Percentiles rank a stretch among this genome's conserved stretches.
phyloP scores from a whole-genome alignment of 2,113 vertebrate species.

The Tupaia tana region DNA sequence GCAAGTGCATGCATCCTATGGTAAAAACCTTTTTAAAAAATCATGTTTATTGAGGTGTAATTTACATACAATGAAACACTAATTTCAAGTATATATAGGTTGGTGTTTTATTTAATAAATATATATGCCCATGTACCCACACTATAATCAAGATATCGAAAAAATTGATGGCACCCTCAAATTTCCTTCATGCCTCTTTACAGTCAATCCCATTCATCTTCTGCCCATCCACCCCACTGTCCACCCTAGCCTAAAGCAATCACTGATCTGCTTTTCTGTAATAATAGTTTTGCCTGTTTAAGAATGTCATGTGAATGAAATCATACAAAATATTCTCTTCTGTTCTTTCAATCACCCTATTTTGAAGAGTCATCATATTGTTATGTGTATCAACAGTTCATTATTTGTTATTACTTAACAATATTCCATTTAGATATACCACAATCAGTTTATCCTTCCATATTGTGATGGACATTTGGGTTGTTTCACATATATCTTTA shows the following conservation, averaged over 20 bases:
- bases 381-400: background rate
- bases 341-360: background rate
- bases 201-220: accelerated
- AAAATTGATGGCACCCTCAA: background rate
- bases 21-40: background rate
- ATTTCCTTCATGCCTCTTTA: background rate
- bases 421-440: background rate
- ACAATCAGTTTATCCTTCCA: background rate
- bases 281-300: background rate
- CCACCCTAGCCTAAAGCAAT: background rate
- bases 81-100: background rate
- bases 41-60: background rate
- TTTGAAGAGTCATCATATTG: background rate
- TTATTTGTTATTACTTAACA: background rate
- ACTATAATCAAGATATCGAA: background rate
- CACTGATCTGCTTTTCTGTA: background rate
- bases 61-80: background rate
- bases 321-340: background rate
- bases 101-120: background rate
- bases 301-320: background rate
- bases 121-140: background rate
- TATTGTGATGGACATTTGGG: background rate
- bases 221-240: background rate
- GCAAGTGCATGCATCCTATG: too few relatives aligned
- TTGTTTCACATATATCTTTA: background rate